Conservation (phyloP, 2,797 vertebrate genomes). For the Gymnothorax javanicus region DNA sequence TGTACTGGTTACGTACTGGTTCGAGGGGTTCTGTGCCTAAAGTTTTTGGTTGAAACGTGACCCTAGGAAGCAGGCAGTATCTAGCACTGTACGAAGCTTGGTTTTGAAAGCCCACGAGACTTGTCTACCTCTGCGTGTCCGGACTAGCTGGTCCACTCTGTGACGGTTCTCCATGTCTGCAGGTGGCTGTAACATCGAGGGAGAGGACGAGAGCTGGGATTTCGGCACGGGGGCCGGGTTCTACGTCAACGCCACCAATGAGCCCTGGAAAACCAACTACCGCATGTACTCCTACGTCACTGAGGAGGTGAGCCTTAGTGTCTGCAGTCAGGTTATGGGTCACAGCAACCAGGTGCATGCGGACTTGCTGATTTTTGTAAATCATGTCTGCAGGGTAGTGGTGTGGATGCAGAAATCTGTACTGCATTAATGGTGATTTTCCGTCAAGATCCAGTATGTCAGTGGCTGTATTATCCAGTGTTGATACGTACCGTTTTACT, state of each 20-base stretch:
- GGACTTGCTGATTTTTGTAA: background rate
- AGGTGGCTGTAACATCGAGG: conserved; percentile 92
- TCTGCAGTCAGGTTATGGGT: background rate
- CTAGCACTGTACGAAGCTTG: too few relatives aligned
- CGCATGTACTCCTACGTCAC: conserved; percentile 94
- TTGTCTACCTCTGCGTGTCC: too few relatives aligned
- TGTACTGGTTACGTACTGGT: too few relatives aligned
- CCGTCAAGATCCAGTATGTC: background rate
- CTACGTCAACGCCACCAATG: conserved; percentile 89
- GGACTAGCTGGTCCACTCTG: too few relatives aligned
- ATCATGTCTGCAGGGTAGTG: background rate
- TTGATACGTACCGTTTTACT: background rate
- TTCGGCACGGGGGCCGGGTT: conserved; percentile 95
- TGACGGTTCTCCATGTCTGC: background rate
- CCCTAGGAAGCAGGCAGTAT: too few relatives aligned
- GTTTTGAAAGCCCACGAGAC: too few relatives aligned
- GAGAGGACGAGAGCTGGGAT: conserved; percentile 96
- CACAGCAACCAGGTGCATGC: background rate
- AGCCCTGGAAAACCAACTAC: conserved; percentile 94
- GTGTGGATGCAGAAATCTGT: background rate
- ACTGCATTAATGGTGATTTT: background rate
- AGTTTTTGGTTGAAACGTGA: too few relatives aligned
- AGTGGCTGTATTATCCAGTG: background rate
- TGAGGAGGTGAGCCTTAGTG: conserved; percentile 78
- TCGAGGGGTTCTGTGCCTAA: too few relatives aligned